These are phyloP conservation scores for Callyntrura sp. DNA, from an alignment of 2,888 invertebrate species.

Conservation along the genomic window DNA sequence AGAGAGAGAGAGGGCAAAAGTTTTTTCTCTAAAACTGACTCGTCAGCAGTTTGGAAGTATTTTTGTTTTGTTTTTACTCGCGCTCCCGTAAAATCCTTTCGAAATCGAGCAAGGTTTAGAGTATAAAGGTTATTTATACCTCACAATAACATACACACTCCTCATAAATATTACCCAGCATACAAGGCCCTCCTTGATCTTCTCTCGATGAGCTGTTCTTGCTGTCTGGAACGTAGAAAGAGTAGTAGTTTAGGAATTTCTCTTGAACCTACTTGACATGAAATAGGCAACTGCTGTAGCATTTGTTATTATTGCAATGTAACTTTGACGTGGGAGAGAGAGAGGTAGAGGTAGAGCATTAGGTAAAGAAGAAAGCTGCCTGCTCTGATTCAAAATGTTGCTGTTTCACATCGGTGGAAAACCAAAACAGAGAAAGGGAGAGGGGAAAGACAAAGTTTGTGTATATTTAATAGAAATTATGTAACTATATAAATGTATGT, in stretches of 20 bases:
- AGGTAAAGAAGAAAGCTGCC: slow-evolving; percentile 4
- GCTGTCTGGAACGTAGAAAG: neutral
- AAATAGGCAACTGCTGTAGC: slow-evolving; percentile 24
- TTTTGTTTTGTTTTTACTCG: slow-evolving; percentile 68
- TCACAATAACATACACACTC: neutral
- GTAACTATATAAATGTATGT: neutral
- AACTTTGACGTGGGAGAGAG: neutral
- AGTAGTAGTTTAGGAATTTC: slow-evolving; percentile 27
- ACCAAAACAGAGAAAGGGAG: neutral
- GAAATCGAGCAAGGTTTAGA: slow-evolving; percentile 33
- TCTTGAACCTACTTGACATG: slow-evolving; percentile 61
- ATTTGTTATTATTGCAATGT: slow-evolving; percentile 16
- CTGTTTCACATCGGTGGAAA: neutral
- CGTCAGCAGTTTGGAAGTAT: slow-evolving; percentile 22
- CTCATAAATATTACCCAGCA: neutral
- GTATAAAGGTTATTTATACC: neutral
- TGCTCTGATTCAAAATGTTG: neutral
- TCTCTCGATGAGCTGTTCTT: neutral
- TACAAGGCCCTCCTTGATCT: neutral
- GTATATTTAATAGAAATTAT: neutral
- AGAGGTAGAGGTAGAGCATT: no score
- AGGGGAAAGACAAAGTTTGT: slow-evolving; percentile 4
- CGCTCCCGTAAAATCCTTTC: slow-evolving; percentile 53
- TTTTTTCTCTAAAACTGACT: slow-evolving; percentile 11
- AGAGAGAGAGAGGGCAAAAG: slow-evolving; percentile 26